Conservation (phyloP, 2,797 vertebrate genomes). For the Clarias platycephalus region DNA sequence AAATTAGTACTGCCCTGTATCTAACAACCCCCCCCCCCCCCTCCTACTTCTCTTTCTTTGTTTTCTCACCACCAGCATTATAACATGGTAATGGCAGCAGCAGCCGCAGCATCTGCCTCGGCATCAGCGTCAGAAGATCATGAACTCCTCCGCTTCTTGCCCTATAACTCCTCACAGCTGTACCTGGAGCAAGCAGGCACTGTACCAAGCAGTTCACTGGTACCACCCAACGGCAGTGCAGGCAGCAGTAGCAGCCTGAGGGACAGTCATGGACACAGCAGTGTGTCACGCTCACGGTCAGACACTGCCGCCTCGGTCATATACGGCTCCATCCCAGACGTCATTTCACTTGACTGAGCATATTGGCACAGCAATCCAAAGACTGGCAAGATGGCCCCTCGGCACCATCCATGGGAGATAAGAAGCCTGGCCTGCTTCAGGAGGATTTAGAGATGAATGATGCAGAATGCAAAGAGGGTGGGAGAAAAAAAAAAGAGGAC, state of each 20-base stretch:
- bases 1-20: neutral
- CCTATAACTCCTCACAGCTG: slow-evolving; percentile 91
- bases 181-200: slow-evolving; percentile 90
- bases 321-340: slow-evolving; percentile 96
- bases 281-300: slow-evolving; percentile 77
- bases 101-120: slow-evolving; percentile 85
- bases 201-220: slow-evolving; percentile 79
- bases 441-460: slow-evolving; percentile 31
- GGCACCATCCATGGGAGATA: slow-evolving; percentile 48
- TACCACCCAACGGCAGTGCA: slow-evolving; percentile 73
- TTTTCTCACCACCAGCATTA: slow-evolving; percentile 81
- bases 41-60: neutral
- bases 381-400: slow-evolving; percentile 28
- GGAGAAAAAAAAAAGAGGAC: slow-evolving; percentile 59
- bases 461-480: slow-evolving; percentile 53
- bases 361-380: slow-evolving; percentile 24
- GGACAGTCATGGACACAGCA: slow-evolving; percentile 84
- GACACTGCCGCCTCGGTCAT: slow-evolving; percentile 81
- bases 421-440: slow-evolving; percentile 47
- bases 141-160: slow-evolving; percentile 93
- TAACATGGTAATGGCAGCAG: slow-evolving; percentile 93
- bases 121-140: slow-evolving; percentile 86
- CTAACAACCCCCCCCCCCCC: too few relatives aligned
- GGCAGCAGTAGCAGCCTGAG: slow-evolving; percentile 89
- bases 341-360: slow-evolving; percentile 95